Conservation (phyloP, 2,888 invertebrate species). For the Drosophila helvetica region DNA sequence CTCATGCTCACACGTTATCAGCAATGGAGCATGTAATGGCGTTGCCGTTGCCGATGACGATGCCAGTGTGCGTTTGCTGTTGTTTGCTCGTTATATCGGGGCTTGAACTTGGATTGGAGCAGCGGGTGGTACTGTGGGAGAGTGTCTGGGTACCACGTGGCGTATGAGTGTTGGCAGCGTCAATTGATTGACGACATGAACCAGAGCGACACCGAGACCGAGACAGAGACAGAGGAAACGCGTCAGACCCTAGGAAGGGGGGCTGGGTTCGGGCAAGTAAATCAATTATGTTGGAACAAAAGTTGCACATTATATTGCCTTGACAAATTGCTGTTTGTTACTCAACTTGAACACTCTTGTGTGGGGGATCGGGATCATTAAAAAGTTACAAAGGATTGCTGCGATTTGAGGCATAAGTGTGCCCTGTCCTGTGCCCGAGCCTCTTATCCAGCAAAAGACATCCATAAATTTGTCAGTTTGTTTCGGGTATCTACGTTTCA, state of each 20-base stretch:
- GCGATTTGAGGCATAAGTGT: conserved; percentile 32
- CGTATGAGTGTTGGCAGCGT: conserved; percentile 71
- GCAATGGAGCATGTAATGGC: conserved; percentile 56
- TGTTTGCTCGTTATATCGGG: conserved; percentile 44
- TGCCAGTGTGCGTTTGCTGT: conserved; percentile 36
- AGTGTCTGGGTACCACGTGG: conserved; percentile 57
- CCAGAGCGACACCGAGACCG: conserved; percentile 4
- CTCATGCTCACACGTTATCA: conserved; percentile 58
- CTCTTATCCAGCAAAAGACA: conserved; percentile 33
- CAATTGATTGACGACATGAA: conserved; percentile 76
- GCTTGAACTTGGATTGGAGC: conserved; percentile 13
- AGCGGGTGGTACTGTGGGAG: not conserved
- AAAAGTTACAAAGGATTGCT: conserved; percentile 62
- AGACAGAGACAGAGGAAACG: no score
- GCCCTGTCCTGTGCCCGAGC: not conserved
- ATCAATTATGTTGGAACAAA: conserved; percentile 69
- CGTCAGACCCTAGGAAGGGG: not conserved
- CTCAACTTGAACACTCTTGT: conserved; percentile 51
- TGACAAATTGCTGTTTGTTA: conserved; percentile 68
- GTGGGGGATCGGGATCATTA: conserved; percentile 51
- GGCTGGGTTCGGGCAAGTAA: conserved; percentile 57
- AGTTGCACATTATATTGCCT: conserved; percentile 45
- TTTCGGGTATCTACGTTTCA: conserved; percentile 20
- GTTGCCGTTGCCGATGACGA: conserved; percentile 11
- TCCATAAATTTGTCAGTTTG: conserved; percentile 54